Percentiles rank a stretch among this genome's conserved stretches.
These are phyloP conservation scores for Triplophysa tibetana DNA, from an alignment of 2,113 vertebrate species.

Conservation along the genomic window DNA sequence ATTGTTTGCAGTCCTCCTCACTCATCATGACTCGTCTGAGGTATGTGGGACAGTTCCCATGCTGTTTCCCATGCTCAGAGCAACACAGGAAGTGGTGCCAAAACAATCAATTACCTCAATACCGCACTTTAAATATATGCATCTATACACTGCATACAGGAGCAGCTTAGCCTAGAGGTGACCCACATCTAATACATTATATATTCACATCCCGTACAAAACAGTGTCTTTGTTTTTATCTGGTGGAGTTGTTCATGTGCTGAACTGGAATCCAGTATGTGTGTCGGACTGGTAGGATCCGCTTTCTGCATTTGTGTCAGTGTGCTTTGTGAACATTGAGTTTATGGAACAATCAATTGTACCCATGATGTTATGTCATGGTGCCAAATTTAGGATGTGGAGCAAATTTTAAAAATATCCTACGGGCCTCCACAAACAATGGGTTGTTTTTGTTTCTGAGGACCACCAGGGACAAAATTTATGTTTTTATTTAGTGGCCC, in stretches of 20 bases:
- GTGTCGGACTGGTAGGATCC: constrained; percentile 38
- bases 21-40: constrained; percentile 38
- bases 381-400: constrained; percentile 13
- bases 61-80: constrained; percentile 33
- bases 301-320: constrained; percentile 26
- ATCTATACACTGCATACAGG: neutral
- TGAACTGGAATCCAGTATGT: neutral
- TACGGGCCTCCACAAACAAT: constrained; percentile 40
- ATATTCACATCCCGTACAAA: neutral
- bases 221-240: constrained; percentile 8
- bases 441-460: no score
- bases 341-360: constrained; percentile 57
- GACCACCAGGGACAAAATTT: no score
- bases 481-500: no score
- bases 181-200: constrained; percentile 20
- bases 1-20: neutral
- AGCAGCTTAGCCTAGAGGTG: constrained; percentile 10
- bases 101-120: neutral
- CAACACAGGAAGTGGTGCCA: constrained; percentile 8
- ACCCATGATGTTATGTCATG: constrained; percentile 1
- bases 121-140: constrained; percentile 21
- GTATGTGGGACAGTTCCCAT: constrained; percentile 59
- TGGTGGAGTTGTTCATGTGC: constrained; percentile 3
- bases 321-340: constrained; percentile 26
- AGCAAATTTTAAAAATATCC: constrained; percentile 53